Evolutionary conservation across 2,113 vertebrate genomes (phyloP).

Genomic region (Microcebus murinus): DNA sequence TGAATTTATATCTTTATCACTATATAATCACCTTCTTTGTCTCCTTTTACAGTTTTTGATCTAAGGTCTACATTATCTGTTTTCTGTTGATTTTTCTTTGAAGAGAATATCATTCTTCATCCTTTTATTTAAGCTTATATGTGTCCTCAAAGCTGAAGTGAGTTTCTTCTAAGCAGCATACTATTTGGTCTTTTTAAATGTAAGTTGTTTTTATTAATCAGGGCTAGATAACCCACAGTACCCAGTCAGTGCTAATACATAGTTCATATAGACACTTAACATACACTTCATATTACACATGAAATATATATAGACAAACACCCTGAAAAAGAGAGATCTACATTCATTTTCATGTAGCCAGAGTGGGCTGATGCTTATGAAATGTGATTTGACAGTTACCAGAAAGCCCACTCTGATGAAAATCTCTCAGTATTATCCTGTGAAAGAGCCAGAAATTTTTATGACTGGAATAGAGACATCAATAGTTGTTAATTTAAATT

Average conservation of each 20-base stretch:
- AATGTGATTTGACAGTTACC: neutral
- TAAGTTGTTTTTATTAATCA: neutral
- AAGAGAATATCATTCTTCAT: too few relatives aligned
- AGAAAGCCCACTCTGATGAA: neutral
- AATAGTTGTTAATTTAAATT: neutral
- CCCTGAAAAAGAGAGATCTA: neutral
- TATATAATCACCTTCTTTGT: neutral
- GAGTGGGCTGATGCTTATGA: neutral
- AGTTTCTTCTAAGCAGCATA: too few relatives aligned
- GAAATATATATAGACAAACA: neutral
- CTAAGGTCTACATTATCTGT: neutral
- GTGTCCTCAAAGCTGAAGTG: neutral
- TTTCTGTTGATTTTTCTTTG: too few relatives aligned
- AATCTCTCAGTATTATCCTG: neutral
- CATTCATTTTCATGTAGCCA: neutral
- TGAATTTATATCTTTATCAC: neutral
- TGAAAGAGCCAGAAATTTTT: slow-evolving; percentile 9
- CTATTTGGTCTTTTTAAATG: neutral
- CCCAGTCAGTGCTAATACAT: neutral
- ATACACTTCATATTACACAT: neutral
- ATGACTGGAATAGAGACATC: neutral
- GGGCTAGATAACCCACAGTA: neutral
- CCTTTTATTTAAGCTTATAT: neutral
- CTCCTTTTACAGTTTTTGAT: neutral
- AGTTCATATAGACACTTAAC: neutral